These are phyloP conservation scores for Labia minor DNA, from an alignment of 2,888 invertebrate species.

Conservation along the genomic window DNA sequence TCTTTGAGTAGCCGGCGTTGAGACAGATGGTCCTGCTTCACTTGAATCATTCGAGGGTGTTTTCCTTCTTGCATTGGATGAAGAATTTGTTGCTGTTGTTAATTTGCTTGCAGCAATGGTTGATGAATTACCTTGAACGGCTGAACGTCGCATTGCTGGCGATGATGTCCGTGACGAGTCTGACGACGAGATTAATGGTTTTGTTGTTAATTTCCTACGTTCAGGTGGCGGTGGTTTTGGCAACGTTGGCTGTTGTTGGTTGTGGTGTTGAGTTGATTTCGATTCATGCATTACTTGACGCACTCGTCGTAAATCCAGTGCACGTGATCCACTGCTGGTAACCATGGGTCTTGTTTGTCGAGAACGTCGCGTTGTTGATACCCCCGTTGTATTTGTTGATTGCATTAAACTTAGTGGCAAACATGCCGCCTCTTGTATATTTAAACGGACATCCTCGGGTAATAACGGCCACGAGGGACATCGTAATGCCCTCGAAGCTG, in stretches of 20 bases:
- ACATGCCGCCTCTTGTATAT: slow-evolving; percentile 53
- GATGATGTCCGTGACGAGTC: slow-evolving; percentile 61
- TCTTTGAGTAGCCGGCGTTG: slow-evolving; percentile 38
- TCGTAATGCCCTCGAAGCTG: slow-evolving; percentile 53
- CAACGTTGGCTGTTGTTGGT: too few species aligned
- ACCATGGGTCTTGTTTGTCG: slow-evolving; percentile 18
- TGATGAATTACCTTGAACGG: slow-evolving; percentile 32
- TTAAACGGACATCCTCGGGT: slow-evolving; percentile 48
- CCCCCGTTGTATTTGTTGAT: slow-evolving; percentile 30
- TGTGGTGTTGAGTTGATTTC: slow-evolving; percentile 23
- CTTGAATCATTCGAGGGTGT: slow-evolving; percentile 33
- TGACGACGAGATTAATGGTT: slow-evolving; percentile 46
- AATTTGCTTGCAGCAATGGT: slow-evolving; percentile 18
- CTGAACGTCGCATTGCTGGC: slow-evolving; percentile 44
- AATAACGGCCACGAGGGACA: slow-evolving; percentile 54
- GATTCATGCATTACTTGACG: slow-evolving; percentile 18
- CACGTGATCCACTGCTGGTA: slow-evolving; percentile 30
- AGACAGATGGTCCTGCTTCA: slow-evolving; percentile 42
- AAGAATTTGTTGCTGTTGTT: too few species aligned
- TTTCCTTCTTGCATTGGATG: slow-evolving; percentile 28
- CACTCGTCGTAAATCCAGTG: slow-evolving; percentile 34
- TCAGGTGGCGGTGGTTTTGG: slow-evolving; percentile 21
- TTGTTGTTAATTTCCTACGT: slow-evolving; percentile 16
- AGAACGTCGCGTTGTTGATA: slow-evolving; percentile 20
- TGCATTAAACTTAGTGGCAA: slow-evolving; percentile 34